Percentiles rank a stretch among this genome's conserved stretches.
Conservation (phyloP, 2,113 vertebrate species). For the Nanorana parkeri region DNA sequence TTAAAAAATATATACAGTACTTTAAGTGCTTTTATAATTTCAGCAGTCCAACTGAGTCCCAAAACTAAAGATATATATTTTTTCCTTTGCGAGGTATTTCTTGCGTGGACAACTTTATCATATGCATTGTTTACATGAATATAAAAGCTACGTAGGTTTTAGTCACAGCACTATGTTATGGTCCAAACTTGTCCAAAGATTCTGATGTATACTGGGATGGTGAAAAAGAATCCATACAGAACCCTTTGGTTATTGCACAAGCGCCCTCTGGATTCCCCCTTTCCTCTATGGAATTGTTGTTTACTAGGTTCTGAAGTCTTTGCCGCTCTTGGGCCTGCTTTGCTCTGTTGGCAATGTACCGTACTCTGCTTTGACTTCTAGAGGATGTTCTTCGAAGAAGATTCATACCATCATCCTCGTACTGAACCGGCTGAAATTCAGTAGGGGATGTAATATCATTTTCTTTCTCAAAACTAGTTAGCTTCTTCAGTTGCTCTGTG, state of each 20-base stretch:
- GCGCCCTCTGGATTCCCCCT: constrained; percentile 90
- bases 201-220: constrained; percentile 67
- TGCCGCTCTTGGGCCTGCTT: constrained; percentile 89
- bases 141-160: constrained; percentile 53
- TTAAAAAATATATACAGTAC: constrained; percentile 54
- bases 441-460: constrained; percentile 77
- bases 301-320: constrained; percentile 75
- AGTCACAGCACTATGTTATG: constrained; percentile 69
- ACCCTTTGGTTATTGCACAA: constrained; percentile 78
- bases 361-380: constrained; percentile 89
- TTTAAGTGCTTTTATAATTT: constrained; percentile 54
- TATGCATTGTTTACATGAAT: constrained; percentile 45
- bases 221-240: constrained; percentile 73
- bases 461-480: constrained; percentile 84
- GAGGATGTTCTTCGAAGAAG: constrained; percentile 85
- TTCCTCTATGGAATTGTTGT: constrained; percentile 81
- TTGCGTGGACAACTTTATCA: constrained; percentile 45
- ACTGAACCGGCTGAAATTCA: constrained; percentile 53
- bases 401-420: constrained; percentile 65
- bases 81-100: background rate
- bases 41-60: constrained; percentile 8
- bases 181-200: constrained; percentile 57
- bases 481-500: constrained; percentile 82
- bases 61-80: background rate
- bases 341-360: constrained; percentile 89